Percentiles rank a stretch among this genome's conserved stretches.
Evolutionary conservation across 1,140 invertebrate genomes (phyloP).

Genomic region (Papilio helenus): DNA sequence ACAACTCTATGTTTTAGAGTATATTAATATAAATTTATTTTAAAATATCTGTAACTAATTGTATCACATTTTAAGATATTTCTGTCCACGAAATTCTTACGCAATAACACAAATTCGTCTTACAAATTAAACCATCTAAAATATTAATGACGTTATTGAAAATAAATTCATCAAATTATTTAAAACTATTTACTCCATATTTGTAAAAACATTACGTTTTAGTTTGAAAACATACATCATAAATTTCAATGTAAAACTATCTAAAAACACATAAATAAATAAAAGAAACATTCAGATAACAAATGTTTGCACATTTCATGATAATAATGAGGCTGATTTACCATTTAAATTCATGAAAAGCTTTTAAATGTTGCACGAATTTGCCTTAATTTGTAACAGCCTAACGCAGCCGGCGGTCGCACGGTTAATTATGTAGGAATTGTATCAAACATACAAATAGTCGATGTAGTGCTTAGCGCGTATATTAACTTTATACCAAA

Average conservation of each 20-base stretch:
- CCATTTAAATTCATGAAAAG: constrained; percentile 36
- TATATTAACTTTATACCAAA: background rate
- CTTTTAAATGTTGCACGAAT: constrained; percentile 38
- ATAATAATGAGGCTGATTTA: constrained; percentile 35
- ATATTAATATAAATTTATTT: background rate
- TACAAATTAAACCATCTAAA: too few species aligned
- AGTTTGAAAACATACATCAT: too few species aligned
- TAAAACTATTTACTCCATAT: too few species aligned
- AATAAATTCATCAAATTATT: too few species aligned
- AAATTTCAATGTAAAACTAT: too few species aligned
- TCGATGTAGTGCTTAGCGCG: constrained; percentile 1
- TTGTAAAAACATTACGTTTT: too few species aligned
- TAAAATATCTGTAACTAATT: too few species aligned
- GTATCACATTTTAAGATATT: too few species aligned
- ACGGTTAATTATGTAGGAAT: constrained; percentile 36
- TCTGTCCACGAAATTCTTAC: too few species aligned
- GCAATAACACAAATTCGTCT: too few species aligned
- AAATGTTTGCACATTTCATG: constrained; percentile 35
- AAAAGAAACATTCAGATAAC: constrained; percentile 33
- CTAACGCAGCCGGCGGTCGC: constrained; percentile 11
- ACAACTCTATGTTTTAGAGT: background rate
- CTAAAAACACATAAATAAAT: constrained; percentile 30
- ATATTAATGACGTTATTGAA: too few species aligned
- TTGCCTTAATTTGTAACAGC: constrained; percentile 29
- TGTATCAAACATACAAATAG: constrained; percentile 31